Evolutionary conservation across 2,797 vertebrate species (phyloP).

Genomic region (Philypnodon macrostomus): DNA sequence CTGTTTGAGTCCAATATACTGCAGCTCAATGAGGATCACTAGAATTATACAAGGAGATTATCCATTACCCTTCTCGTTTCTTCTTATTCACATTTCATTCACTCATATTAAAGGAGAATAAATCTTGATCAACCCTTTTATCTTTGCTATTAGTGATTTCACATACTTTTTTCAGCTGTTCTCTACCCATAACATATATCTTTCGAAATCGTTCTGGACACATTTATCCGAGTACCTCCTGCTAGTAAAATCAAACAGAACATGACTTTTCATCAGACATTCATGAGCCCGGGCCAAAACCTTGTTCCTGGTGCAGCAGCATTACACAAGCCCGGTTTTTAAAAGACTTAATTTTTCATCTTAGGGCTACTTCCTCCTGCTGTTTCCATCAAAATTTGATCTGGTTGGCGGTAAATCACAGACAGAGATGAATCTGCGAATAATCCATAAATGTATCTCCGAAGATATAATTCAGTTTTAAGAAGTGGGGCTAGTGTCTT

Average conservation of each 20-base stretch:
- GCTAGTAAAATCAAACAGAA: conserved; percentile 4
- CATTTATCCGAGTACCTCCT: conserved; percentile 5
- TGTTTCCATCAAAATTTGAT: conserved; percentile 10
- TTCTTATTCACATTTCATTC: background rate
- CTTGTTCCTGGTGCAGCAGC: conserved; percentile 13
- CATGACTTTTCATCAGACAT: conserved; percentile 10
- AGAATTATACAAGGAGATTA: background rate
- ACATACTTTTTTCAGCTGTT: background rate
- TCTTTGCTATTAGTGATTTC: background rate
- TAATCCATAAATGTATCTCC: conserved; percentile 6
- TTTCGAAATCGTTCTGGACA: too few species aligned
- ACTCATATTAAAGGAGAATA: background rate
- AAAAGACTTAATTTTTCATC: conserved; percentile 9
- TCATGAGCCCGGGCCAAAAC: conserved; percentile 9
- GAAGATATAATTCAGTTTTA: conserved; percentile 24
- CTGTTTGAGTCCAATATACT: too few species aligned
- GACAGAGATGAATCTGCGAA: conserved; percentile 13
- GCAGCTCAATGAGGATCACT: background rate
- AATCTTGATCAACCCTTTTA: background rate
- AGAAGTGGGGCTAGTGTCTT: conserved; percentile 26
- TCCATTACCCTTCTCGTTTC: background rate
- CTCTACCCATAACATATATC: background rate
- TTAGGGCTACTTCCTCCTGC: background rate
- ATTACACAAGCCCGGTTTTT: too few species aligned
- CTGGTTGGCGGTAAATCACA: background rate